These are phyloP conservation scores for Pelodytes ibericus DNA, from an alignment of 2,797 vertebrate genomes.

Conservation along the genomic window DNA sequence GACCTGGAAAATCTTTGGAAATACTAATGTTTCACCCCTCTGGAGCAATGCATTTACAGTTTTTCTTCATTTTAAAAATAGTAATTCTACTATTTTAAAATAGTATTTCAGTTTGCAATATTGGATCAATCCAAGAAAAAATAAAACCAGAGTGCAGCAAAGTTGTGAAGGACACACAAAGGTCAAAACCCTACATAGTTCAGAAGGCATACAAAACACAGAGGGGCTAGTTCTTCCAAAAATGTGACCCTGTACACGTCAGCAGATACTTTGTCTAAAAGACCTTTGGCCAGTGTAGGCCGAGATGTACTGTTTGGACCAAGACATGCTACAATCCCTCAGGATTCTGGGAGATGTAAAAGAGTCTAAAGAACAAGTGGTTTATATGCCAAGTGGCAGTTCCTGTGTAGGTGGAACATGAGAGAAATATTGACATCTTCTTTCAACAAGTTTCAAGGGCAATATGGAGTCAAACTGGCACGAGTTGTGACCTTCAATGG, in stretches of 20 bases:
- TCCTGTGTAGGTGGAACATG: slow-evolving; percentile 81
- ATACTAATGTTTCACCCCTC: too few relatives aligned
- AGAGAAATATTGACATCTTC: slow-evolving; percentile 86
- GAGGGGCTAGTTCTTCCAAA: slow-evolving; percentile 12
- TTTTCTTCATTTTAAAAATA: too few relatives aligned
- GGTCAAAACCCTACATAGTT: not conserved
- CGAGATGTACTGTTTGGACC: slow-evolving; percentile 55
- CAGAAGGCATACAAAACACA: slow-evolving; percentile 1
- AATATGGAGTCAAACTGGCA: slow-evolving; percentile 68
- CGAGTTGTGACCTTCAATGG: slow-evolving; percentile 72
- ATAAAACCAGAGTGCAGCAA: too few relatives aligned
- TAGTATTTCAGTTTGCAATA: too few relatives aligned
- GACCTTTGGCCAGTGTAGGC: slow-evolving; percentile 63
- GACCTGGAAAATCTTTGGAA: too few relatives aligned
- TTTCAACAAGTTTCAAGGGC: slow-evolving; percentile 77
- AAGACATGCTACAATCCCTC: slow-evolving; percentile 53
- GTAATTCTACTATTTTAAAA: too few relatives aligned
- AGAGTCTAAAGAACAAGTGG: slow-evolving; percentile 69
- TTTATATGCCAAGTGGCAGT: slow-evolving; percentile 76
- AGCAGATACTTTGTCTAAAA: slow-evolving; percentile 14
- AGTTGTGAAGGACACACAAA: not conserved
- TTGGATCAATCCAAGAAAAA: not conserved
- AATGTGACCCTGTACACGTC: slow-evolving; percentile 41
- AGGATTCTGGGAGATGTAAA: slow-evolving; percentile 27
- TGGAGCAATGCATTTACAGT: too few relatives aligned